Conservation (phyloP, 2,113 vertebrate species). For the Scomber scombrus region DNA sequence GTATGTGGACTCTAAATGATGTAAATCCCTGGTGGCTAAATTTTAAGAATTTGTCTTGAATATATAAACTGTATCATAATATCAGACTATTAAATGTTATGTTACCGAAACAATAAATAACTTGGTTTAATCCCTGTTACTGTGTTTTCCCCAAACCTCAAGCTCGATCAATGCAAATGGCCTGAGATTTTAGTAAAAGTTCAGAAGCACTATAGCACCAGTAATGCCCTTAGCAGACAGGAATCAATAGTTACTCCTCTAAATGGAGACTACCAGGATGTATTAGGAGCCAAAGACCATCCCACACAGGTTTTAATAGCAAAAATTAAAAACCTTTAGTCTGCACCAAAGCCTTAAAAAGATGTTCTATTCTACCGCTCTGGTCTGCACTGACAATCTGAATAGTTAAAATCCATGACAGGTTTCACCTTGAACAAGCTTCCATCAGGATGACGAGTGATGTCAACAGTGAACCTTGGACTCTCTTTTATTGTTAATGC, state of each 20-base stretch:
- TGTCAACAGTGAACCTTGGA: conserved; percentile 7
- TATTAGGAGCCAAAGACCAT: background rate
- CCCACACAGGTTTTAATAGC: background rate
- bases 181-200: conserved; percentile 11
- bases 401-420: conserved; percentile 27
- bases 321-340: conserved; percentile 20
- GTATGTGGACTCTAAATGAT: too few species aligned
- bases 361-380: background rate
- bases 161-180: conserved; percentile 13
- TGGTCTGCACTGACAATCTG: background rate
- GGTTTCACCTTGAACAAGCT: conserved; percentile 29
- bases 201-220: background rate
- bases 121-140: background rate
- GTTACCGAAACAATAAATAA: background rate
- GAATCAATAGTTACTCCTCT: conserved; percentile 22
- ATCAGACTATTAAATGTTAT: background rate
- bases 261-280: conserved; percentile 1
- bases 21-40: too few species aligned
- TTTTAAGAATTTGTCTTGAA: too few species aligned
- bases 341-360: background rate
- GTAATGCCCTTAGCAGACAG: conserved; percentile 16
- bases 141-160: background rate
- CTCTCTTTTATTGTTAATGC: conserved; percentile 33
- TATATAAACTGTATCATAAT: background rate
- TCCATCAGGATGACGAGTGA: conserved; percentile 5